phyloP scores from a whole-genome alignment of 2,888 invertebrate species.

The Chrysolina oricalcia region DNA sequence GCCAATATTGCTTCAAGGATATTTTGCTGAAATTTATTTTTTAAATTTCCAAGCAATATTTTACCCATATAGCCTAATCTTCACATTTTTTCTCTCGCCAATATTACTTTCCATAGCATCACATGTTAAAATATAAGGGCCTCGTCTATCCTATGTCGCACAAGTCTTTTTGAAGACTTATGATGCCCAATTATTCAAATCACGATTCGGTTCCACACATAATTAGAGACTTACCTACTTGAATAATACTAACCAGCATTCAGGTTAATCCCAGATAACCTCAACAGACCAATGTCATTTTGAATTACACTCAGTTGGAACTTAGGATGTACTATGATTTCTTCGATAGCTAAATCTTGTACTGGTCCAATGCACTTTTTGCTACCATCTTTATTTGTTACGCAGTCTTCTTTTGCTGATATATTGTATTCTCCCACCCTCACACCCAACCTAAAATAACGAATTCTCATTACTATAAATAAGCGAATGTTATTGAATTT shows the following conservation, averaged over 20 bases:
- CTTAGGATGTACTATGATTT: slow-evolving; percentile 72
- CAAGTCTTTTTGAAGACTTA: too few relatives aligned
- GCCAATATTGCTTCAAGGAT: too few relatives aligned
- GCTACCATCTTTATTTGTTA: slow-evolving; percentile 40
- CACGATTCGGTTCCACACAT: not conserved
- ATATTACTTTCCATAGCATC: too few relatives aligned
- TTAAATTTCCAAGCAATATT: too few relatives aligned
- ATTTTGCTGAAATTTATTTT: too few relatives aligned
- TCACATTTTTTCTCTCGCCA: too few relatives aligned
- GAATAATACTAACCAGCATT: slow-evolving; percentile 56
- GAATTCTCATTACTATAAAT: too few relatives aligned
- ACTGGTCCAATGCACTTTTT: slow-evolving; percentile 66
- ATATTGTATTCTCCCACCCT: slow-evolving; percentile 48
- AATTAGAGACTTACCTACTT: slow-evolving; percentile 31
- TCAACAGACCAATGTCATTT: slow-evolving; percentile 77
- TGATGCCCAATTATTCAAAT: too few relatives aligned
- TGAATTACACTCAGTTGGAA: slow-evolving; percentile 72
- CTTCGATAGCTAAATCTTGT: slow-evolving; percentile 74
- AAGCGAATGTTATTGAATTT: too few relatives aligned
- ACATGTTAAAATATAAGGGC: too few relatives aligned
- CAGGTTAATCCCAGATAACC: slow-evolving; percentile 69
- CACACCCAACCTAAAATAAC: slow-evolving; percentile 39
- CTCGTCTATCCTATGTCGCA: too few relatives aligned
- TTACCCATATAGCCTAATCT: too few relatives aligned
- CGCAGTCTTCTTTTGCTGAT: slow-evolving; percentile 75